These are phyloP conservation scores for Ctenodactylus gundi DNA, from an alignment of 2,113 vertebrate species.

Conservation along the genomic window DNA sequence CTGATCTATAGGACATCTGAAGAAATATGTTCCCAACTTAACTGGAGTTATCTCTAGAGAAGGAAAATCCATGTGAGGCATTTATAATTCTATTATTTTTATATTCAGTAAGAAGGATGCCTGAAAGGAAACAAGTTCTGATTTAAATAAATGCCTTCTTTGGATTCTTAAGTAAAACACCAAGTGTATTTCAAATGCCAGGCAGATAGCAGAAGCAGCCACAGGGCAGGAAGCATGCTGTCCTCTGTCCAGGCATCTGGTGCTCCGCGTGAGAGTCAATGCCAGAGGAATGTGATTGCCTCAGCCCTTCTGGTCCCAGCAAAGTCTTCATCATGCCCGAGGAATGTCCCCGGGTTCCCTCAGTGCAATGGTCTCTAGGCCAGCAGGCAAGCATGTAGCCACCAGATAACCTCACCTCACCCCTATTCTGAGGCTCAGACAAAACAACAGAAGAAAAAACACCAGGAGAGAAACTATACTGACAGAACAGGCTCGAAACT, in stretches of 20 bases:
- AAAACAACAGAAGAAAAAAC: not conserved
- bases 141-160: constrained; percentile 23
- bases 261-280: constrained; percentile 1
- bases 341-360: not conserved
- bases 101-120: not conserved
- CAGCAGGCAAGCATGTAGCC: not conserved
- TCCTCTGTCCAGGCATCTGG: constrained; percentile 45
- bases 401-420: not conserved
- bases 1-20: constrained; percentile 3
- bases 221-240: not conserved
- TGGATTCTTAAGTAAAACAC: constrained; percentile 44
- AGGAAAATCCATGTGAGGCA: no score
- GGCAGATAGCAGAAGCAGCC: constrained; percentile 44
- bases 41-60: not conserved
- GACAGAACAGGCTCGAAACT: not conserved
- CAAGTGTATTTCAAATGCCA: constrained; percentile 46
- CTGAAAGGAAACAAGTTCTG: constrained; percentile 26
- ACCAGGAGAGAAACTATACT: not conserved
- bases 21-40: not conserved
- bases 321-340: not conserved
- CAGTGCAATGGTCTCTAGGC: not conserved
- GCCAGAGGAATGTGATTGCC: not conserved
- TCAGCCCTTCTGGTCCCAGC: not conserved
- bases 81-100: constrained; percentile 25
- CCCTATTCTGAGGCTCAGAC: not conserved